phyloP scores from a whole-genome alignment of 2,113 vertebrate species.

The Fregata magnificens region DNA sequence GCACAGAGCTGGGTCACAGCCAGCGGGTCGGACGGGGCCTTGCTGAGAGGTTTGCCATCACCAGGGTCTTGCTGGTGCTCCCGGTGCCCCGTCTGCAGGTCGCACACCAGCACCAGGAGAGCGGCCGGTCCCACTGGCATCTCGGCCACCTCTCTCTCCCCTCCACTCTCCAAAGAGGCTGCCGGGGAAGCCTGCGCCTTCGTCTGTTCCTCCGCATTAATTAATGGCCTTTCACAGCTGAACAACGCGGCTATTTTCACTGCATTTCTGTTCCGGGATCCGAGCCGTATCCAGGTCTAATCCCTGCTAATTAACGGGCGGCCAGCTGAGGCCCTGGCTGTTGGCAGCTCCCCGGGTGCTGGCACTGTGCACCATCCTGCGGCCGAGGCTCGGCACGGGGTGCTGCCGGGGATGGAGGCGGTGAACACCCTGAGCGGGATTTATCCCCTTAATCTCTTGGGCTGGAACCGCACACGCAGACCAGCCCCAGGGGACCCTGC shows the following conservation, averaged over 20 bases:
- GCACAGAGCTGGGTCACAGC: background rate
- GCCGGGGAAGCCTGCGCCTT: background rate
- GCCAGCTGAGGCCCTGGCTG: background rate
- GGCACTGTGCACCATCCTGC: background rate
- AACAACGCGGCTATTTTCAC: background rate
- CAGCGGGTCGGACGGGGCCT: rapidly evolving
- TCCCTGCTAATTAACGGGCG: background rate
- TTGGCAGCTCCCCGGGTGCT: background rate
- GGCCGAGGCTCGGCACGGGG: background rate
- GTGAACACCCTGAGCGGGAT: background rate
- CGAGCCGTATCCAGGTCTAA: background rate
- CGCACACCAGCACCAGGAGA: background rate
- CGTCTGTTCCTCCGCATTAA: background rate
- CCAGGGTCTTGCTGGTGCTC: background rate
- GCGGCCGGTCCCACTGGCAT: background rate
- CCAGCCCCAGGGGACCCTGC: background rate
- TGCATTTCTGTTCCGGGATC: background rate
- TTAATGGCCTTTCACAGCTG: background rate
- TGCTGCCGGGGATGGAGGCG: rapidly evolving
- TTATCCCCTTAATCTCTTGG: background rate
- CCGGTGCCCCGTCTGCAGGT: too few species aligned
- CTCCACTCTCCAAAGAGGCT: too few species aligned
- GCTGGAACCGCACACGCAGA: too few species aligned
- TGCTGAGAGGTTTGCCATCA: rapidly evolving
- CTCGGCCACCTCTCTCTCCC: background rate